Evolutionary conservation across 2,888 invertebrate genomes (phyloP).

Genomic region (Endomychus coccineus): DNA sequence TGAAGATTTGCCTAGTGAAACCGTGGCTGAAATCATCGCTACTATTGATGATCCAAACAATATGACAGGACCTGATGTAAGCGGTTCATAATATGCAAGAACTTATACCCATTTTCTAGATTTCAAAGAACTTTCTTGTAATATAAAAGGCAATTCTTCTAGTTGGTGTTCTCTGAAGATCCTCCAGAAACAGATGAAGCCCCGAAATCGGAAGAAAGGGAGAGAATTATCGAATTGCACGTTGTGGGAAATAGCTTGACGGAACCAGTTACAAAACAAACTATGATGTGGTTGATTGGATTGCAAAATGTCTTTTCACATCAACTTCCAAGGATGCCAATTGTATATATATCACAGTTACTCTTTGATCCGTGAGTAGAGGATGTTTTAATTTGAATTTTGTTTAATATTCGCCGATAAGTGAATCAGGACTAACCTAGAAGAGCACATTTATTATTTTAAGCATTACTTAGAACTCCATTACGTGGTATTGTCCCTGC

Average conservation of each 20-base stretch:
- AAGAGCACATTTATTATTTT: no score
- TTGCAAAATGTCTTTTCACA: conserved; percentile 92
- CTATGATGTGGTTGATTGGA: conserved; percentile 88
- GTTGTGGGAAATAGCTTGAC: conserved; percentile 90
- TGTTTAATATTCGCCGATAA: no score
- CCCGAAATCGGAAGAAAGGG: conserved; percentile 82
- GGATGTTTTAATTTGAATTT: no score
- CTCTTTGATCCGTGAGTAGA: conserved; percentile 88
- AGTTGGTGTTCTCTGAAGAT: conserved; percentile 73
- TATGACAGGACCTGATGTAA: conserved; percentile 74
- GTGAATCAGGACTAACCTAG: no score
- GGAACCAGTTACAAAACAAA: conserved; percentile 77
- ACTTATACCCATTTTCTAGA: conserved; percentile 8
- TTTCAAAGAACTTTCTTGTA: not conserved
- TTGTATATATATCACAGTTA: conserved; percentile 91
- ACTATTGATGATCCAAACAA: conserved; percentile 77
- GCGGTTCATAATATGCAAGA: conserved; percentile 24
- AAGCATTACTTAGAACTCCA: no score
- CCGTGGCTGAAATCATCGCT: conserved; percentile 73
- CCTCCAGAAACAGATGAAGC: conserved; percentile 79
- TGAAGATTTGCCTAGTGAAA: conserved; percentile 71
- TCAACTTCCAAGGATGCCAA: conserved; percentile 95
- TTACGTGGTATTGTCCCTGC: no score
- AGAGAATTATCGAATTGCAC: conserved; percentile 86
- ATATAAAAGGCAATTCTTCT: conserved; percentile 19